A percentile compares a stretch with the other conserved stretches of the same genome.
Conservation (phyloP, 2,113 vertebrate genomes). For the Bucco capensis region DNA sequence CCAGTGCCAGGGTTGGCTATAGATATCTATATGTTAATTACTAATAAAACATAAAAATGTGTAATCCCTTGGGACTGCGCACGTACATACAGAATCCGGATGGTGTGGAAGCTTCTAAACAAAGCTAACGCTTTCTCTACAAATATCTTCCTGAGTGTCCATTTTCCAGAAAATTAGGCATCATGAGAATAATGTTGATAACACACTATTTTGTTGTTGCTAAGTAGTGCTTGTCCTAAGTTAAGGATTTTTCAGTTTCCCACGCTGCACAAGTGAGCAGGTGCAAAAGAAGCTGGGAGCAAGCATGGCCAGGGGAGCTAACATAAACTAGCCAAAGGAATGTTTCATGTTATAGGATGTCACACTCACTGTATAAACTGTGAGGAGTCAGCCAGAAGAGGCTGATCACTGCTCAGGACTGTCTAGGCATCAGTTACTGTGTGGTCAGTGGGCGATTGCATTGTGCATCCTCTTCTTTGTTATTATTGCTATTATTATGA, state of each 20-base stretch:
- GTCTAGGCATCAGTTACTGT: not conserved
- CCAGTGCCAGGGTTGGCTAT: too few relatives aligned
- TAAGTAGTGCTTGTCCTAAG: not conserved
- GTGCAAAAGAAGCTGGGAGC: not conserved
- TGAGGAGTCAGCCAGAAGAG: not conserved
- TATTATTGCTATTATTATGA: not conserved
- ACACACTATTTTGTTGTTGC: not conserved
- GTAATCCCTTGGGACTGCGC: too few relatives aligned
- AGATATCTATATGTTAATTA: too few relatives aligned
- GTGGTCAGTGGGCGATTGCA: not conserved
- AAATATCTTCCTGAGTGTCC: too few relatives aligned
- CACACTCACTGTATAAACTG: not conserved
- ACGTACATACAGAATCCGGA: too few relatives aligned
- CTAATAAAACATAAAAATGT: too few relatives aligned
- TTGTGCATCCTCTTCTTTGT: not conserved
- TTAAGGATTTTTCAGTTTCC: not conserved
- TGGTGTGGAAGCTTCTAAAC: too few relatives aligned
- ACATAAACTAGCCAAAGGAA: not conserved
- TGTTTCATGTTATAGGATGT: not conserved
- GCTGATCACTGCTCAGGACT: not conserved
- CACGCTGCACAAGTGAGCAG: not conserved
- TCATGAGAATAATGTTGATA: not conserved
- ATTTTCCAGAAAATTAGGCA: too few relatives aligned
- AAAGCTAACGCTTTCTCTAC: too few relatives aligned
- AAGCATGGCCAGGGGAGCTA: not conserved